phyloP scores from a whole-genome alignment of 2,113 vertebrate genomes.

The Channa argus region DNA sequence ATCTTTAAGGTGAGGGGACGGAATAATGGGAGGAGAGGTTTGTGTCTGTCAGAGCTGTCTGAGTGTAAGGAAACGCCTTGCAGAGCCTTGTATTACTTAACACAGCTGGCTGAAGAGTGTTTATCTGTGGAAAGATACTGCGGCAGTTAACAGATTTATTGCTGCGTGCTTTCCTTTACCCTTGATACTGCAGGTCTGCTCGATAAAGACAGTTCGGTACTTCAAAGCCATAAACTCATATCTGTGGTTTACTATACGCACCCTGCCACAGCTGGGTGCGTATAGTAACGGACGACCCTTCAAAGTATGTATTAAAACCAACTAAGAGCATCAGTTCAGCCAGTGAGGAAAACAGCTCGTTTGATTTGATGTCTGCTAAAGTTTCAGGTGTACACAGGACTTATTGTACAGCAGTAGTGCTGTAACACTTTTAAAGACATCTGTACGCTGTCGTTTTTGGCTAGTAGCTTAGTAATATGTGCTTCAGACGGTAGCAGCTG shows the following conservation, averaged over 20 bases:
- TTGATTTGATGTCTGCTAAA: not conserved
- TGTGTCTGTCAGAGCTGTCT: slow-evolving; percentile 49
- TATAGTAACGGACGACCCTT: not conserved
- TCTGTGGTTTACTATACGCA: not conserved
- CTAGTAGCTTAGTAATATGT: no score
- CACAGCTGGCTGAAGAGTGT: slow-evolving; percentile 21
- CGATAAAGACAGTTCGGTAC: not conserved
- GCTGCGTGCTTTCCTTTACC: not conserved
- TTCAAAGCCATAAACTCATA: not conserved
- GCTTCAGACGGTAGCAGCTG: no score
- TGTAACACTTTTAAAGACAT: slow-evolving; percentile 8
- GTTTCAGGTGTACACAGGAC: not conserved
- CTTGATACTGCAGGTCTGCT: not conserved
- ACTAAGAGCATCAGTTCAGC: not conserved
- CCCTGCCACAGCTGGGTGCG: no score
- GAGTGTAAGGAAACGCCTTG: slow-evolving; percentile 27
- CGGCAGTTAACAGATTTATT: slow-evolving; percentile 12
- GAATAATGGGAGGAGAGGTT: slow-evolving; percentile 33
- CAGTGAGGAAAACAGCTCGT: not conserved
- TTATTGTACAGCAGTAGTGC: not conserved
- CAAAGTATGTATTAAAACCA: not conserved
- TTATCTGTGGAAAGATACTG: slow-evolving; percentile 20
- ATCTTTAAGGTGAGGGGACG: slow-evolving; percentile 55
- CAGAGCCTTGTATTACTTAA: slow-evolving; percentile 53
- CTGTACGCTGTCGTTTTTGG: not conserved